Evolutionary conservation across 2,113 vertebrate species (phyloP), one percentile per base, ranked within the genome.

Genomic region (Seriola aureovittata): DNA sequence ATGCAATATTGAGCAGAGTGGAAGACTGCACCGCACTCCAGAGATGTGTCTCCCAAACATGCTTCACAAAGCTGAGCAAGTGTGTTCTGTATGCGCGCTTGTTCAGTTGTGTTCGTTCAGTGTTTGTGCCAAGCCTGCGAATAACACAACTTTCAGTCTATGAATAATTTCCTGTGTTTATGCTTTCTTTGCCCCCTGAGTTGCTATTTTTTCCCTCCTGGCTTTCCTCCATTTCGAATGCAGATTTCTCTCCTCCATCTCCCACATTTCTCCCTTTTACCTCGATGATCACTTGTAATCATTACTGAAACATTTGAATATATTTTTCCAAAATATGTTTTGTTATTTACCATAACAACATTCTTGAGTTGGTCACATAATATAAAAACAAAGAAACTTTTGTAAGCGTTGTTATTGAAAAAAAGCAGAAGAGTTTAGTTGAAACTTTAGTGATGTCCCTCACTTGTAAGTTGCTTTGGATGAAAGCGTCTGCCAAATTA

Each of bases 81-180:
- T 80, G 89, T 90, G 80, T 84, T 23, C 59, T 76, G 69, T 42
- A 23, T 62, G 77, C 4, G 63, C 38, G 55, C 32, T 77, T 89
- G 81, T 89, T 88, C 60, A 80, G 70, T 76, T 58, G 54, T 87
- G 84, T 86, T 93, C 72, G 29, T 50, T 89, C 78, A 69, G 75
- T 91, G 86, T 89, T 89, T 90, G 84, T 88, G 84, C 89, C 84
- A 92, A 87, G 81, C 64, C 83, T 89, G 80, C 34, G 82, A 90
- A 89, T 89, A 85, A 85, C 90, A 89, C 79, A 91, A 91, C 91
- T 87, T 92, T 89, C 58, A 83, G 71, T 85, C 85, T 88, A 92
- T 94, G 93, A 93, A 93, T 95, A 93, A 93, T 95, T 94, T 92
- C 88, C 89, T 88, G 87, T 92, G 91, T 94, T 93, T 90, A 92